These are phyloP conservation scores for Dryocosmus kuriphilus DNA, from an alignment of 2,888 invertebrate genomes.

Conservation along the genomic window DNA sequence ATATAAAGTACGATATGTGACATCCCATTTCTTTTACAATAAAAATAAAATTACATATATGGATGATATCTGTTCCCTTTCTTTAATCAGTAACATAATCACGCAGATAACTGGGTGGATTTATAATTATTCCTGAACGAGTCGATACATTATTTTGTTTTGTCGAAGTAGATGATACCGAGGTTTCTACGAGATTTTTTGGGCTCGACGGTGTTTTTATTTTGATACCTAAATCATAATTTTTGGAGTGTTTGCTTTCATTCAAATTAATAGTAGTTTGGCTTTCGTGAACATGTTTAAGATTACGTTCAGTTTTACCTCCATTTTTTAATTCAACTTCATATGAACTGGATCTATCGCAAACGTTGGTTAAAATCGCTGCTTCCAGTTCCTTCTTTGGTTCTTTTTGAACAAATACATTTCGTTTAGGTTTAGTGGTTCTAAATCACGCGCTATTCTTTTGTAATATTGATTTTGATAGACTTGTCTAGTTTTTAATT, in stretches of 20 bases:
- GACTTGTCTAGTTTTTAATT: background rate
- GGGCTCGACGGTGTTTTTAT: too few species aligned
- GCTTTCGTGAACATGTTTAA: too few species aligned
- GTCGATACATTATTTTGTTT: background rate
- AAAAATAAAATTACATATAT: too few species aligned
- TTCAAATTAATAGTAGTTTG: too few species aligned
- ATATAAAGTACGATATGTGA: too few species aligned
- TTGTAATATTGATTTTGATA: background rate
- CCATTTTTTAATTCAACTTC: too few species aligned
- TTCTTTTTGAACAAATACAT: too few species aligned
- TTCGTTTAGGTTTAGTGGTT: too few species aligned
- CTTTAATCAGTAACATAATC: background rate
- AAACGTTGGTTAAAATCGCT: constrained; percentile 36
- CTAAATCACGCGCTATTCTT: constrained; percentile 38
- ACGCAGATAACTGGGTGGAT: background rate
- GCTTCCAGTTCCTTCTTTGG: constrained; percentile 46
- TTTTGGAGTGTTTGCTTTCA: too few species aligned
- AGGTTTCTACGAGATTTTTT: background rate
- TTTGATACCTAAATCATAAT: too few species aligned
- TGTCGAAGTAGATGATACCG: too few species aligned
- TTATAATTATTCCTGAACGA: background rate
- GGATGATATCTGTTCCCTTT: background rate
- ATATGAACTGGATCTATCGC: constrained; percentile 37
- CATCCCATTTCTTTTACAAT: too few species aligned
- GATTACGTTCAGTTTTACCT: constrained; percentile 9